phyloP scores from a whole-genome alignment of 2,113 vertebrate genomes.

The Rhizomys pruinosus region DNA sequence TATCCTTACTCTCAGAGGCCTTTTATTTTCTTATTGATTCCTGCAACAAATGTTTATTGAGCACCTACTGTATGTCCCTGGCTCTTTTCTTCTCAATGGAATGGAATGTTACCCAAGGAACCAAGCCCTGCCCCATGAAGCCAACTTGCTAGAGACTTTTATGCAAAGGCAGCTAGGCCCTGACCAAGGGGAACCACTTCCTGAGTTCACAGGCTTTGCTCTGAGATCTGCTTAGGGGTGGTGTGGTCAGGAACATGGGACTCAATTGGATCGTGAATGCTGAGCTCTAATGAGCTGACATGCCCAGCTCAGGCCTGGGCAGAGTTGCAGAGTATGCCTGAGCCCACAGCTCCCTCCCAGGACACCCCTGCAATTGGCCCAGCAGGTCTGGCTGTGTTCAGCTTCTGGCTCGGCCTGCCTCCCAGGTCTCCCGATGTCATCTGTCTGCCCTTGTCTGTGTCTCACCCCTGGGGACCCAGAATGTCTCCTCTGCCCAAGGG shows the following conservation, averaged over 20 bases:
- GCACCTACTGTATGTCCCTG: not conserved
- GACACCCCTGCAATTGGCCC: not conserved
- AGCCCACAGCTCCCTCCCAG: not conserved
- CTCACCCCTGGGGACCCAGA: slow-evolving; percentile 1
- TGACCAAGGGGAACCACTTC: not conserved
- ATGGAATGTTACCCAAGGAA: not conserved
- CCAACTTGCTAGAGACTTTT: not conserved
- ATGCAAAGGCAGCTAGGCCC: not conserved
- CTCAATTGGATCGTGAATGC: not conserved
- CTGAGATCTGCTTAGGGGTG: not conserved
- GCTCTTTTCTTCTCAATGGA: not conserved
- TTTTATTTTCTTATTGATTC: not conserved
- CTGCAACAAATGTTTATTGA: not conserved
- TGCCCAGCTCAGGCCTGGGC: not conserved
- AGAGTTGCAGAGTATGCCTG: not conserved
- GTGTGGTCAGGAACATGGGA: not conserved
- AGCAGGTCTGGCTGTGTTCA: not conserved
- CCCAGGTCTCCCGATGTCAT: not conserved
- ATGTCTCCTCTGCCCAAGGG: slow-evolving; percentile 55
- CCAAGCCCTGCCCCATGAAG: not conserved
- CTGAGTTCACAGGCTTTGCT: not conserved
- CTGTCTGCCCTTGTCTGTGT: slow-evolving; percentile 63
- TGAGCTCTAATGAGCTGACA: not conserved
- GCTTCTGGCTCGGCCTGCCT: not conserved
- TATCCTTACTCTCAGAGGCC: not conserved